Evolutionary conservation across 2,888 invertebrate genomes (phyloP), one percentile per base, ranked within the genome.

Genomic region (Dolichopus griseipennis): DNA sequence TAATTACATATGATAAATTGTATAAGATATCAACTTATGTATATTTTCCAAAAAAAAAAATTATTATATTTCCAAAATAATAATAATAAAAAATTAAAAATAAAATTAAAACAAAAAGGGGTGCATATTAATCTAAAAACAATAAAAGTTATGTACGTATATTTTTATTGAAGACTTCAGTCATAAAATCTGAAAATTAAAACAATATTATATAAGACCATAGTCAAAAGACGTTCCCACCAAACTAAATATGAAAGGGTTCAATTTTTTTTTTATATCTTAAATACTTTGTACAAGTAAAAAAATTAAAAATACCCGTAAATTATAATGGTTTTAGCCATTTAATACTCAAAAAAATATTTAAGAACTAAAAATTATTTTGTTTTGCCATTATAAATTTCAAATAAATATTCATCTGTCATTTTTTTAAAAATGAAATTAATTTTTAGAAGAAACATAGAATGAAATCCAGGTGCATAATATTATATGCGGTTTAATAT

Each of bases 101-200:
- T n/a, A n/a, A 52, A 52, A 52, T 52, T 4, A 27, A 27, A 27
- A 37, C n/a, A 52, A 18, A 52, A 52, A 52, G 52, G 52, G 52
- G 52, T 52, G 52, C 52, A 52, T 52, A 52, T 52, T 52, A 52
- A 52, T 52, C 52, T 52, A 52, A 52, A 52, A 18, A 52, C 15
- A 52, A 52, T 18, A 52, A 52, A 18, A 37, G 6, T 15, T 12
- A 52, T 52, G 52, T 52, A 37, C 37, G 12, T 37, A 7, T 37
- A n/a, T 18, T 52, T 18, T 52, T 52, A 15, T 52, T 52, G 18
- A 52, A 52, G 52, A 52, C 27, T 27, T n/a, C 27, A 5, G 15
- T n/a, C 52, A 52, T 52, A 52, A 52, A 52, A 52, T 52, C 52
- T 52, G 15, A 15, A 52, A 52, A 37, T 7, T 37, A 37, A 37